Evolutionary conservation across 2,888 invertebrate genomes (phyloP), one percentile per base, ranked within the genome.

Genomic region (Drosophila conformis): DNA sequence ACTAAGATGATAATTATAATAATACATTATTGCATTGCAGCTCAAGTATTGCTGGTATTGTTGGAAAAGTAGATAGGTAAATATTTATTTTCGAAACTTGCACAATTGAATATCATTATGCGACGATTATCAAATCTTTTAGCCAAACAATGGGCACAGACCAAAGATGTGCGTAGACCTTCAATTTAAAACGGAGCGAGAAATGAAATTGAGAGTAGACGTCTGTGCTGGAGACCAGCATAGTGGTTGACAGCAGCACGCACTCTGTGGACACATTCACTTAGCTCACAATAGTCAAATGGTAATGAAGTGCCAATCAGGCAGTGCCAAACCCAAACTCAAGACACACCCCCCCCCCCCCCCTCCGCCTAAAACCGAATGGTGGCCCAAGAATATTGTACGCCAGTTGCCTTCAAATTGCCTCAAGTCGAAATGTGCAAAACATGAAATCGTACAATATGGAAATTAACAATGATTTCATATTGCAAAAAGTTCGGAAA

Each of bases 391-490:
- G 77, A 69, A 77, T 78, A 54, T 29, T 35, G 67, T 70, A 78
- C 71, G 75, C 78, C 59, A 62, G 48, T 68, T 78, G 78, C 59
- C 49, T 78, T 68, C 78, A 71, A 79, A 78, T 78, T 59, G 61
- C 36, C 36, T 33, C 51, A 60, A 66, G 54, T 60, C 46, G 27
- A 21, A 42, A 60, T 54, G 53, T 25, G 46, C 21, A 25, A 46
- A 46, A 8, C 46, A 15, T 15, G 21, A 25, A 46, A 46, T 25
- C 15, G 15, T 25, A 4, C 54, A 76, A 85, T 80, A 90, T 86
- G 87, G 78, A 82, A 90, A 90, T 87, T 83, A 69, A 60, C 69
- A 73, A 78, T 83, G 82, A 79, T 82, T 83, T 88, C 69, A 89
- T 89, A 81, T 87, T 82, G 79, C 54, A 49, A 60, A 49, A 60